Evolutionary conservation across 1,140 invertebrate species (phyloP), one percentile per base, ranked within the genome.

Genomic region (Drosophila arawakana): DNA sequence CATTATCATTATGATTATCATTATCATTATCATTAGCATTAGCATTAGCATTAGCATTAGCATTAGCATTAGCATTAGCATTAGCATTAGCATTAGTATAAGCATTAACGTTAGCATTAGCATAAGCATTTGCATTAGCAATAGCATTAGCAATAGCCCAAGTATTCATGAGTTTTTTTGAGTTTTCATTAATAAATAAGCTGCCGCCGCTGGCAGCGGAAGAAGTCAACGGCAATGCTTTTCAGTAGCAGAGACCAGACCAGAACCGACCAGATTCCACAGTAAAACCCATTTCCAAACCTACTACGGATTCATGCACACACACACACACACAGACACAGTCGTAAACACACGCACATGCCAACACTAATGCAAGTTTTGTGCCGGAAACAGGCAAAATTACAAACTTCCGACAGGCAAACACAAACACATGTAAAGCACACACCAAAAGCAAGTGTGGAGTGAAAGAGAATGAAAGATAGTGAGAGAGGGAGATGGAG

Each of bases 321-420:
- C 61, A 76, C 65, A 73, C 46, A 52, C 61, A 76, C 72, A 67
- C 73, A 52, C 71, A 21, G 55, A 43, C 58, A 59, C 50, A 73
- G 41, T 25, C 35, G 57, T 46, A 65, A 21, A 65, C 54, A 65
- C 47, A 65, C 57, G 44, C 18, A n/a, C 43, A 10, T 52, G 54
- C 18, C 44, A 49, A 69, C 52, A 90, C 82, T 90, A 86, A 90
- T 86, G 82, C 80, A 90, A 90, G 88, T 86, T 90, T 90, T 90
- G 86, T 72, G 78, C 86, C 83, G 86, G 86, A 90, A 90, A 90
- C 86, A 90, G 80, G 88, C 79, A 83, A 90, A 90, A 90, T 90
- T 90, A 90, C 86, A 90, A 90, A 90, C 88, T 90, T 90, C 86
- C 86, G 86, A 90, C 88, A 90, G 84, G 54, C 86, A 86, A 90